Evolutionary conservation across 23 tunicate genomes (phyloP), one percentile per base, ranked within the genome.

Genomic region (Trididemnum miniatum): DNA sequence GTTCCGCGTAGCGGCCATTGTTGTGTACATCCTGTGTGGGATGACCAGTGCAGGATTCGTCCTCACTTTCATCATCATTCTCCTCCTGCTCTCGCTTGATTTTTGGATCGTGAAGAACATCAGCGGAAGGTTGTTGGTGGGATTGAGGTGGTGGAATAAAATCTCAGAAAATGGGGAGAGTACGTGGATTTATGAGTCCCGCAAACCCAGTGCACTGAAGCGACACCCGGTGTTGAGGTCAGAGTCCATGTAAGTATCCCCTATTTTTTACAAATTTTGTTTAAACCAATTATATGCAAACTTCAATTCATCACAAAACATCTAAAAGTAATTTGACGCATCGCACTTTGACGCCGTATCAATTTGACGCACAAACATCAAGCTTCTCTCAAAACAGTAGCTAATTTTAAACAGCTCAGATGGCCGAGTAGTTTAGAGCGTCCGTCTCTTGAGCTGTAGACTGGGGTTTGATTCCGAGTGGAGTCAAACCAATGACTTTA

Each of bases 61-160:
- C 18, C 81, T 82, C 76, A 85, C 88, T 88, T 93, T 93, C 62
- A 88, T 93, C n/a, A 63, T 85, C 39, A 93, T 93, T 27, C 77
- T 93, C 2, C 65, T 93, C 12, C 69, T 93, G 2, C 87, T 93
- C 1, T 93, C 90, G 20, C 87, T 89, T 35, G 98, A 93, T 63
- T 93, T 93, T 69, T 93, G 98, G 98, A 67, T 85, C 3, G 98
- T 93, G 0, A 93, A 93, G 40, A 93, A 93, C 65, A 87, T 93
- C 39, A 79, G 89, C 32, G 98, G 98, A 12, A 67, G 98, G 36
- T 80, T 93, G 35, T 35, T 93, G 80, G 98, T 93, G 78, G 98
- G 98, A 7, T 63, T 93, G 59, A 63, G 94, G 31, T 93, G 98
- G 98, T 85, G 93, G 89, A 93, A 93, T 35, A 88, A 81, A 35